Evolutionary conservation across 2,888 invertebrate species (phyloP), one percentile per base, ranked within the genome.

Genomic region (Leptodirus hochenwartii): DNA sequence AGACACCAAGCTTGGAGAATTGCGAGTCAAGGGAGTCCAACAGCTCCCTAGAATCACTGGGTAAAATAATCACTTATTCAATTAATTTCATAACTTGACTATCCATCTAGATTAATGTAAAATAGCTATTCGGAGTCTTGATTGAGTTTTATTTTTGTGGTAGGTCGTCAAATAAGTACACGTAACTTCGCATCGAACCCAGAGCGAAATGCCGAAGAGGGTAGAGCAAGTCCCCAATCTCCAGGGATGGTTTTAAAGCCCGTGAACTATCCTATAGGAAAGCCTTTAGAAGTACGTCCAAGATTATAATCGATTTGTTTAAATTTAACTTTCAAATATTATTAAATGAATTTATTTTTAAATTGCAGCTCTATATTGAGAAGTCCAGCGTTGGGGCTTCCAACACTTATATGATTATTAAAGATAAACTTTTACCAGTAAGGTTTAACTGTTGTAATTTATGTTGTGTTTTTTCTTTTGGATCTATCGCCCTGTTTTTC

Each of bases 1-100:
- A 81, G 53, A 79, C 84, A 2, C 85, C 85, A 2, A 77, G 75
- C 51, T 52, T 75, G 31, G 80, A 82, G 39, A 68, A 70, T 42
- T 69, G 66, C 42, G 73, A 79, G 36, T 50, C 62, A 11, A 51
- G 64, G 10, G 52, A 61, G 17, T 63, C 64, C 2, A 61, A 64
- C 24, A 64, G 63, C 25, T 64, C 69, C 27, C 61, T 69, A 40
- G 52, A 64, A 8, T 64, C 64, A 11, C 50, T 64, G 39, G 67
- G 72, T 67, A 48, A 52, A 46, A 38, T 16, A 17, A 13, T 17
- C 16, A 25, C 8, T 24, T 11, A 25, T 20, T 25, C 22, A 15
- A 10, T n/a, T 22, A 27, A 24, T 29, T 24, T 29, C 1, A 25
- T 28, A 28, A 5, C 13, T 26, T 15, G 31, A 15, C 24, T 30